Percentiles rank a stretch among this genome's conserved stretches.
phyloP scores from a whole-genome alignment of 2,797 vertebrate species.

The Glossophaga mutica region DNA sequence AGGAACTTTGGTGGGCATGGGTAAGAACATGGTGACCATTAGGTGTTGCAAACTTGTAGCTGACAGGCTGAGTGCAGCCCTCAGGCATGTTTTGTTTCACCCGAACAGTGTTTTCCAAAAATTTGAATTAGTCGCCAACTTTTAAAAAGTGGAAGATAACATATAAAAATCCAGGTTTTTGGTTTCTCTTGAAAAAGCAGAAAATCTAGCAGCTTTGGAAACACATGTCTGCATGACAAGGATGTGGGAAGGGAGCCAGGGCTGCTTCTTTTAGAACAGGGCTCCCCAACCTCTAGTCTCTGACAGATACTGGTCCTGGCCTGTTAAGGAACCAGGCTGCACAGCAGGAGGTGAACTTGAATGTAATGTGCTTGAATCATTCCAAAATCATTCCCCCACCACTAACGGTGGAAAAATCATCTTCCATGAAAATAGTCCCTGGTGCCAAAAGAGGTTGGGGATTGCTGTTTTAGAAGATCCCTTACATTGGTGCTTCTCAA shows the following conservation, averaged over 20 bases:
- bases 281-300: too few relatives aligned
- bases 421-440: too few relatives aligned
- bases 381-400: too few relatives aligned
- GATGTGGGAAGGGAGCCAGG: neutral
- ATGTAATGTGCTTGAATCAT: too few relatives aligned
- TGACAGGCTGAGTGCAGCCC: constrained; percentile 11
- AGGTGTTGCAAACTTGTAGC: neutral
- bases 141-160: constrained; percentile 43
- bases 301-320: too few relatives aligned
- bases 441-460: too few relatives aligned
- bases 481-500: neutral
- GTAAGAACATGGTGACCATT: constrained; percentile 12
- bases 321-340: too few relatives aligned
- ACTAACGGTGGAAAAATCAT: too few relatives aligned
- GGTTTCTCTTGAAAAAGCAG: constrained; percentile 27
- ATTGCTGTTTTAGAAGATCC: neutral
- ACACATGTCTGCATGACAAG: neutral
- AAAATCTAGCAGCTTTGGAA: constrained; percentile 12
- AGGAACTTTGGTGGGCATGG: neutral
- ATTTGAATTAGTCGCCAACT: constrained; percentile 32
- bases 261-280: neutral
- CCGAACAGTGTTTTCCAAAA: constrained; percentile 30
- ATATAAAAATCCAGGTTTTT: constrained; percentile 24
- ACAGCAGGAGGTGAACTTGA: too few relatives aligned
- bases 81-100: constrained; percentile 36